Evolutionary conservation across 2,888 invertebrate species (phyloP), one percentile per base, ranked within the genome.

Genomic region (Nowickia ferox): DNA sequence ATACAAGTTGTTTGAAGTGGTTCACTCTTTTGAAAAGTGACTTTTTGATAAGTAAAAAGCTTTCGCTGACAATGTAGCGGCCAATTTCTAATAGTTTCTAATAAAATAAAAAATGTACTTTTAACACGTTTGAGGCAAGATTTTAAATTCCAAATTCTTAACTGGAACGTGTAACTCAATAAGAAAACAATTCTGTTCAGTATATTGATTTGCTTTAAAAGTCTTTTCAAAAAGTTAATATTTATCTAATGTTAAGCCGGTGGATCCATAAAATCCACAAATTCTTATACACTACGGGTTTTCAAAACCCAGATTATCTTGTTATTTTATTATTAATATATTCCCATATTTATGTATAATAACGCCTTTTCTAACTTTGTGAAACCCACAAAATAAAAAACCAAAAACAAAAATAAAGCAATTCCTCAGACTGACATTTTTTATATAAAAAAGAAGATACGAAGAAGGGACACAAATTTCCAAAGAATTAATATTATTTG

Each of bases 401-500:
- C n/a, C n/a, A n/a, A 9, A 38, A 61, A 63, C 1, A 38, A 63
- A 48, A 46, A 77, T 48, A n/a, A 30, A 72, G 57, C 76, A 15
- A 76, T 10, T 53, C 61, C 17, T 63, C 63, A 68, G 78, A 82
- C 78, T 71, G 78, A 65, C 71, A 80, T 51, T 48, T 80, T 68
- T 55, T 61, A 10, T 51, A 63, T 44, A 30, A 19, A 75, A 57
- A 59, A 68, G 30, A 30, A 30, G 59, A 72, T 77, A 77, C 66
- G 46, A 51, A 72, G 40, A 59, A 19, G 48, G 55, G 48, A 71
- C 61, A 75, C 55, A 72, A 72, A 83, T 83, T 86, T 86, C 86
- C 83, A 61, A 76, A 86, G 86, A 86, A 86, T 30, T 74, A 83
- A 83, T 80, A 72, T 80, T 86, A 83, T 86, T 86, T 86, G 76